A percentile compares a stretch with the other conserved stretches of the same genome.
phyloP scores from a whole-genome alignment of 2,888 invertebrate genomes.

The Crossocerus cetratus region DNA sequence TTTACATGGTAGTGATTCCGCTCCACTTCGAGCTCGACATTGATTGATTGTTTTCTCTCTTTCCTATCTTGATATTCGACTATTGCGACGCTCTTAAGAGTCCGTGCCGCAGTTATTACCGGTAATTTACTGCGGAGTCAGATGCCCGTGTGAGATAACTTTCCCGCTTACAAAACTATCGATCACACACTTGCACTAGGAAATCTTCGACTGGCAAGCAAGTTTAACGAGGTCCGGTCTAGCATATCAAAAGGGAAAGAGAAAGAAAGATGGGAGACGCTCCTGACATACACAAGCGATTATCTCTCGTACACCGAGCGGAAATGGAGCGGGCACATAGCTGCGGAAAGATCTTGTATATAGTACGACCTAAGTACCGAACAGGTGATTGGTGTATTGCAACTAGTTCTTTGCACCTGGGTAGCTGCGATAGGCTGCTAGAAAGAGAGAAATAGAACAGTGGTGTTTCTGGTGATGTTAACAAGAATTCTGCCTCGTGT shows the following conservation, averaged over 20 bases:
- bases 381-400: constrained; percentile 75
- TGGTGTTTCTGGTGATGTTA: constrained; percentile 74
- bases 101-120: too few relatives aligned
- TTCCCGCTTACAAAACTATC: background rate
- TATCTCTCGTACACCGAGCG: background rate
- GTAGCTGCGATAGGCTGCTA: constrained; percentile 77
- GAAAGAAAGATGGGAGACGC: background rate
- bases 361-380: constrained; percentile 68
- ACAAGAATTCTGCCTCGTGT: constrained; percentile 74
- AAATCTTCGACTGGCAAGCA: too few relatives aligned
- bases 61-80: background rate
- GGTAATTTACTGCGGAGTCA: background rate
- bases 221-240: background rate
- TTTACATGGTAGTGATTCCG: constrained; percentile 58
- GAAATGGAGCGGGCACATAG: constrained; percentile 57
- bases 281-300: background rate
- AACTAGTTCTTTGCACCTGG: constrained; percentile 75
- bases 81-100: too few relatives aligned
- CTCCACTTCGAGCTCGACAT: constrained; percentile 38
- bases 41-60: background rate
- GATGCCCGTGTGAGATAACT: background rate
- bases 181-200: too few relatives aligned
- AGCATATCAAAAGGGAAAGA: background rate
- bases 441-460: constrained; percentile 77
- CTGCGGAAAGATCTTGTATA: constrained; percentile 53